A percentile compares a stretch with the other conserved stretches of the same genome.
phyloP scores from a whole-genome alignment of 2,888 invertebrate species.

The Chaetoderma sp. region DNA sequence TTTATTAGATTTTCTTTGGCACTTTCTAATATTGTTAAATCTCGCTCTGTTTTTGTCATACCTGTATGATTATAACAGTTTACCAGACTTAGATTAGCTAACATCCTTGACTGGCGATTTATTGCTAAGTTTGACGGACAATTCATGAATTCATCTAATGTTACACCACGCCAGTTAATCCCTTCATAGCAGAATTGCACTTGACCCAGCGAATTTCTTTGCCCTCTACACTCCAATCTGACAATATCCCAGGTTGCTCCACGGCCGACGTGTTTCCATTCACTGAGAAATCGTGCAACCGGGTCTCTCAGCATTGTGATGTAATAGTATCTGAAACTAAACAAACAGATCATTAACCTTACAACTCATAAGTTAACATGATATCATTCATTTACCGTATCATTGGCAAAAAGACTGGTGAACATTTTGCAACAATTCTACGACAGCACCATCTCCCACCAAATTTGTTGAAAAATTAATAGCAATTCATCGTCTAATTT shows the following conservation, averaged over 20 bases:
- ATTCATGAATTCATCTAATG: conserved; percentile 88
- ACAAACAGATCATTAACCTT: not conserved
- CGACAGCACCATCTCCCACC: no score
- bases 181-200: conserved; percentile 78
- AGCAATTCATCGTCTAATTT: no score
- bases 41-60: conserved; percentile 42
- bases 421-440: no score
- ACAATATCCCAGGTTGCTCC: conserved; percentile 95
- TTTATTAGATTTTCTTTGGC: conserved; percentile 91
- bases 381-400: no score
- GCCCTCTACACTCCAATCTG: conserved; percentile 76
- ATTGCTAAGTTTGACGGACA: conserved; percentile 95
- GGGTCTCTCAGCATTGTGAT: conserved; percentile 96
- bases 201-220: conserved; percentile 82
- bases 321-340: conserved; percentile 85
- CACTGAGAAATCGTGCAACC: conserved; percentile 91
- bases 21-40: conserved; percentile 85
- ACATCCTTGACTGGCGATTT: conserved; percentile 97
- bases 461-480: no score
- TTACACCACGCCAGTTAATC: conserved; percentile 81
- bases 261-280: conserved; percentile 95
- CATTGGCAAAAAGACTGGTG: no score
- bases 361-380: no score
- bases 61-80: conserved; percentile 86
- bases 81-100: conserved; percentile 93